Evolutionary conservation across 2,888 invertebrate species (phyloP).

Genomic region (Aplocera efformata): DNA sequence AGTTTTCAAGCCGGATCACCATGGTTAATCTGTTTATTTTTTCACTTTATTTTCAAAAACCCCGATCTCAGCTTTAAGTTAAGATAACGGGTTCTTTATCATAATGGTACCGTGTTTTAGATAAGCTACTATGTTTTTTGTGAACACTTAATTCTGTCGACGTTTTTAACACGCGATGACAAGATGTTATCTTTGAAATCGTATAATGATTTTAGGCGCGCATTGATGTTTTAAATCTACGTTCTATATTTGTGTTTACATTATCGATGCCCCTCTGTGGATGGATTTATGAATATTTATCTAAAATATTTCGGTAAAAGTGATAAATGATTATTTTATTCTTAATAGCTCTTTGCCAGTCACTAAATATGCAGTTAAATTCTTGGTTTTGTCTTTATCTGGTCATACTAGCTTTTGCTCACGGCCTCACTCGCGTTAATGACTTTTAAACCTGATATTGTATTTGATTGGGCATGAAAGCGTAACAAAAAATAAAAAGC

Average conservation of each 20-base stretch:
- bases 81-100: slow-evolving; percentile 53
- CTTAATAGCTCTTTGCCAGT: no score
- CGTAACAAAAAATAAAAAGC: no score
- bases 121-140: slow-evolving; percentile 58
- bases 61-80: slow-evolving; percentile 29
- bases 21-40: slow-evolving; percentile 19
- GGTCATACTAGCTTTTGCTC: no score
- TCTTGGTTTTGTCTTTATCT: no score
- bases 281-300: slow-evolving; percentile 1
- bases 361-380: no score
- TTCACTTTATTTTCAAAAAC: slow-evolving; percentile 38
- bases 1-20: slow-evolving; percentile 6
- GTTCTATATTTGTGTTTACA: slow-evolving; percentile 15
- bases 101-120: slow-evolving; percentile 56
- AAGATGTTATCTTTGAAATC: slow-evolving; percentile 29
- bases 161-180: slow-evolving; percentile 40
- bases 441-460: no score
- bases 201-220: slow-evolving; percentile 22
- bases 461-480: no score
- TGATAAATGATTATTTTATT: no score
- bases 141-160: slow-evolving; percentile 38
- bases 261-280: slow-evolving; percentile 1
- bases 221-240: slow-evolving; percentile 3
- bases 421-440: no score
- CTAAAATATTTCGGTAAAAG: slow-evolving; percentile 2